phyloP scores from a whole-genome alignment of 2,888 invertebrate species.

The Xestobium rufovillosum region DNA sequence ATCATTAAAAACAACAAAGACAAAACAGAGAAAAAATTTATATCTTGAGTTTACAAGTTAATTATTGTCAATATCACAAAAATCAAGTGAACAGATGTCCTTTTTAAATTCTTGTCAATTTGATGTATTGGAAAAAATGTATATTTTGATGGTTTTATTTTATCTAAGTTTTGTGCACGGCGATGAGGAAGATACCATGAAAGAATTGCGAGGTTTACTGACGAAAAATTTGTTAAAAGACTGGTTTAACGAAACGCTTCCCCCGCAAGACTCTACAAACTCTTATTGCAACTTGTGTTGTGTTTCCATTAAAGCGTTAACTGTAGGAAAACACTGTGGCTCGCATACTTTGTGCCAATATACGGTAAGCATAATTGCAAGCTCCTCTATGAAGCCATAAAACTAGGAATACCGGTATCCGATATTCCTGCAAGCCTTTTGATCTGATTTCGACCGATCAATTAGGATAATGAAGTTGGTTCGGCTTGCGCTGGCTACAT shows the following conservation, averaged over 20 bases:
- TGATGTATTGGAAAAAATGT: too few species aligned
- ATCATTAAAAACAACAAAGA: too few species aligned
- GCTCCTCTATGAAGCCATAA: not conserved
- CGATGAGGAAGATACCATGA: too few species aligned
- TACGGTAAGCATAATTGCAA: constrained; percentile 16
- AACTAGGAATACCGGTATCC: too few species aligned
- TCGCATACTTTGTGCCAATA: constrained; percentile 34
- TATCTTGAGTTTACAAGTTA: too few species aligned
- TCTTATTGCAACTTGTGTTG: constrained; percentile 34
- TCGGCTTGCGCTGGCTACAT: constrained; percentile 31
- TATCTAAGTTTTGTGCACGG: too few species aligned
- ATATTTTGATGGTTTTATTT: too few species aligned
- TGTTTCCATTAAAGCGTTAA: constrained; percentile 25
- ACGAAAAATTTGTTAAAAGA: not conserved
- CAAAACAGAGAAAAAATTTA: too few species aligned
- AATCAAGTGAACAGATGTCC: too few species aligned
- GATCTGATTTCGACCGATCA: constrained; percentile 9
- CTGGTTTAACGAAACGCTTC: not conserved
- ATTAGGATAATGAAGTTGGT: constrained; percentile 21
- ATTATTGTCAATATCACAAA: too few species aligned
- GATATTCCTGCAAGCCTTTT: constrained; percentile 1
- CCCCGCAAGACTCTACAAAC: constrained; percentile 18
- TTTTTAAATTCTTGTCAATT: too few species aligned
- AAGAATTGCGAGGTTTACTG: not conserved
- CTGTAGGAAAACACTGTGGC: constrained; percentile 33